phyloP scores from a whole-genome alignment of 2,113 vertebrate genomes.

The Thinocorus orbignyianus region DNA sequence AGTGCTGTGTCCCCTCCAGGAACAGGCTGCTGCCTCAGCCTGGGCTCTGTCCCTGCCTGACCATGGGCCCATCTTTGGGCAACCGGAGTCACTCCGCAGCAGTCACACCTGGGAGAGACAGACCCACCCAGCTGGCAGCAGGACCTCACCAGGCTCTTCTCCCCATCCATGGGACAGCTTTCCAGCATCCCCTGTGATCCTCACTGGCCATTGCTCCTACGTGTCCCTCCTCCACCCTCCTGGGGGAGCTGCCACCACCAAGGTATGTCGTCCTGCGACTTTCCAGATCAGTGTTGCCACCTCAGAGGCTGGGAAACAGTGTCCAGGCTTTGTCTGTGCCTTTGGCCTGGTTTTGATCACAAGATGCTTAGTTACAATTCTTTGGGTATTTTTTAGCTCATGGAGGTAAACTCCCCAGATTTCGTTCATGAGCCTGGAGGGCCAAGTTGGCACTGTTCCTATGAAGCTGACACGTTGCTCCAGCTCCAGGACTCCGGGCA shows the following conservation, averaged over 20 bases:
- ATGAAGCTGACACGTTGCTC: not conserved
- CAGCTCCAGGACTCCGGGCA: fast-evolving
- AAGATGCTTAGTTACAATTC: not conserved
- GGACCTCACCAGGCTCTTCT: fast-evolving
- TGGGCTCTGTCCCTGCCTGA: not conserved
- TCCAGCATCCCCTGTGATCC: not conserved
- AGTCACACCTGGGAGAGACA: not conserved
- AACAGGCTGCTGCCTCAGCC: not conserved
- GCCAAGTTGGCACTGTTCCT: fast-evolving
- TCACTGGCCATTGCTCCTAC: not conserved
- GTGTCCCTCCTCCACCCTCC: not conserved
- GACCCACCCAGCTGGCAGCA: fast-evolving
- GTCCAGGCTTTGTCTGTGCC: not conserved
- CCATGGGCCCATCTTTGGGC: not conserved
- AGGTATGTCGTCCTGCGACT: not conserved
- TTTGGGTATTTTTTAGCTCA: not conserved
- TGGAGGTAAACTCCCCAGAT: not conserved
- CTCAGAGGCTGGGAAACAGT: not conserved
- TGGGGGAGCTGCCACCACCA: not conserved
- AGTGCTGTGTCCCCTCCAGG: not conserved
- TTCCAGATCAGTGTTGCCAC: not conserved
- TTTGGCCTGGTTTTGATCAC: not conserved
- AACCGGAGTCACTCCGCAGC: not conserved
- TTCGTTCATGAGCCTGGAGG: not conserved
- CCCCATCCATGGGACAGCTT: not conserved